Evolutionary conservation across 2,888 invertebrate genomes (phyloP).

Genomic region (Polymixis lichenea): DNA sequence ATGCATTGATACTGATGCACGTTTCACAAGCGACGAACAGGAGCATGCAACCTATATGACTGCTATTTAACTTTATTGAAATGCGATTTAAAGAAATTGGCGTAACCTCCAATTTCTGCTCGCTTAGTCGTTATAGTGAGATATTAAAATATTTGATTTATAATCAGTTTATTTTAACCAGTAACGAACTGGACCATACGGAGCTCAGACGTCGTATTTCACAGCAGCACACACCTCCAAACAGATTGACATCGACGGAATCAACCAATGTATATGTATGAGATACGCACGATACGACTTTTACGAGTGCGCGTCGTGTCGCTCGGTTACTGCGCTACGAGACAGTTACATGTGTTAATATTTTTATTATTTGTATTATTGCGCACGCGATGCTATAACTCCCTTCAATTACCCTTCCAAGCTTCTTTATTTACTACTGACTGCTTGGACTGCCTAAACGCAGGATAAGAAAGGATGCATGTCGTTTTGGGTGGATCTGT

Average conservation of each 20-base stretch:
- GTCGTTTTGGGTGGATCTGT: not conserved
- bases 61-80: not conserved
- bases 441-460: constrained; percentile 24
- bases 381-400: constrained; percentile 63
- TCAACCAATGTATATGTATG: constrained; percentile 61
- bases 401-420: constrained; percentile 63
- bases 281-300: constrained; percentile 56
- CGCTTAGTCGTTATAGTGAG: not conserved
- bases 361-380: constrained; percentile 67
- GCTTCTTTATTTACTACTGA: constrained; percentile 66
- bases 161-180: not conserved
- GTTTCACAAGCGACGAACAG: not conserved
- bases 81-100: not conserved
- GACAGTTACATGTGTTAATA: constrained; percentile 64
- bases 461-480: constrained; percentile 44
- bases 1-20: not conserved
- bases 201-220: constrained; percentile 12
- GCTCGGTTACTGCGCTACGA: constrained; percentile 23
- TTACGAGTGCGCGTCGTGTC: constrained; percentile 51
- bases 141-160: constrained; percentile 16
- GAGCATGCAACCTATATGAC: not conserved
- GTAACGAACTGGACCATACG: not conserved
- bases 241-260: constrained; percentile 35
- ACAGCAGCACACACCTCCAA: constrained; percentile 38
- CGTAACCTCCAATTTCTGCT: not conserved